Evolutionary conservation across 2,113 vertebrate genomes (phyloP), one percentile per base, ranked within the genome.

Genomic region (Sardina pilchardus): DNA sequence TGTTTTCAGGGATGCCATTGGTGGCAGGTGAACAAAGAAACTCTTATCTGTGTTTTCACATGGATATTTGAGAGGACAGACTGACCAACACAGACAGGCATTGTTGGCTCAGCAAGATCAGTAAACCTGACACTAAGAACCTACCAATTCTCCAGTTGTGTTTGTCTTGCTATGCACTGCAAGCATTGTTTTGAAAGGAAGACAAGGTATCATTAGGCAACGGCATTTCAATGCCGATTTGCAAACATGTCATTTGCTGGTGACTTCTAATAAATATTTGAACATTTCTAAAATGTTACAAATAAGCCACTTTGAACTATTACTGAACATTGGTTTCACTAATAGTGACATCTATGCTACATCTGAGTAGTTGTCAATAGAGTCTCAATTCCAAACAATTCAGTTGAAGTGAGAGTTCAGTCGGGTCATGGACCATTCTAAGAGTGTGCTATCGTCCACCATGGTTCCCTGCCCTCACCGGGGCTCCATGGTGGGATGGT

Each of bases 401-500:
- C 5, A 56, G 53, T 56, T 16, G 14, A 50, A 3, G 16, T 14
- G 14, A 17, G 4, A 42, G 39, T 42, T 42, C 39, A 42, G 39
- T 4, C 39, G 39, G 45, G 45, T 47, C 16, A 17, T 50, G 48
- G 53, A 5, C 19, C 53, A 56, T 56, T 24, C 19, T 56, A 56
- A 4, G 48, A 50, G 48, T 50, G 12, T 8, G 10, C 56, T 24
- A 34, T 16, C 67, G 36, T 34, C 59, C 83, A 71, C 87, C 89
- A 90, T 90, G 87, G 87, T 87, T 89, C 86, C 67, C 88, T 90
- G 48, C 88, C 88, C 91, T 94, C 94, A 97, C 96, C 96, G 92
- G 83, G 96, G 95, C 83, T 98, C 94, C 96, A 97, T 96, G 89
- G 94, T 96, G 5, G 96, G 96, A 50, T 92, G 94, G 89, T 94